Evolutionary conservation across 2,888 invertebrate genomes (phyloP).

Genomic region (Drosophila histrio): DNA sequence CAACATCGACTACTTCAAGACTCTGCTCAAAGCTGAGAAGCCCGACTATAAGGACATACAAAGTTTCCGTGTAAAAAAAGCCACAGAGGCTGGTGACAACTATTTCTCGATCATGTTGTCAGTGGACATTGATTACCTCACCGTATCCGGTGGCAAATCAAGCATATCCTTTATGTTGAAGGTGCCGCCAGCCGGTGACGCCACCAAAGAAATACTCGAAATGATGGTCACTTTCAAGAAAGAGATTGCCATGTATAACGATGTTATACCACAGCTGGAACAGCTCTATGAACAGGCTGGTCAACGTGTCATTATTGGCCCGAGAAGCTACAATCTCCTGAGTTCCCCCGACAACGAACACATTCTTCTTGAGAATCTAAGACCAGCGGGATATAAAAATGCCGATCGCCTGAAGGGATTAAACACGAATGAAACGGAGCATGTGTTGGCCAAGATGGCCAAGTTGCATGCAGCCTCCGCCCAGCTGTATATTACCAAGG

Average conservation of each 20-base stretch:
- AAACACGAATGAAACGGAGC: slow-evolving; percentile 66
- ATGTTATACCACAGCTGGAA: slow-evolving; percentile 58
- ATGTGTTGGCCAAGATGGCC: slow-evolving; percentile 74
- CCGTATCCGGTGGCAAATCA: slow-evolving; percentile 3
- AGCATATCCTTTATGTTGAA: slow-evolving; percentile 62
- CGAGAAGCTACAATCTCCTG: slow-evolving; percentile 48
- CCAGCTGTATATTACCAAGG: slow-evolving; percentile 57
- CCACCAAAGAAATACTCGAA: slow-evolving; percentile 15
- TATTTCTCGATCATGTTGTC: slow-evolving; percentile 67
- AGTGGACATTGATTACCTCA: slow-evolving; percentile 46
- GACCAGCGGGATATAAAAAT: slow-evolving; percentile 54
- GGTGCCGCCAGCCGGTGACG: slow-evolving; percentile 21
- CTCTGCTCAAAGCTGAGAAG: slow-evolving; percentile 47
- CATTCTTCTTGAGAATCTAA: slow-evolving; percentile 60
- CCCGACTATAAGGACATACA: slow-evolving; percentile 50
- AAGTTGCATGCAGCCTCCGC: slow-evolving; percentile 82
- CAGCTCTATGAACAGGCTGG: slow-evolving; percentile 58
- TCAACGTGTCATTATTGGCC: slow-evolving; percentile 50
- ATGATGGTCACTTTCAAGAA: slow-evolving; percentile 63
- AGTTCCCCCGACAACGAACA: slow-evolving; percentile 32
- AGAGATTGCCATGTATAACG: slow-evolving; percentile 60
- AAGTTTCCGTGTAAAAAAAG: slow-evolving; percentile 49
- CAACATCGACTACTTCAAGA: slow-evolving; percentile 48
- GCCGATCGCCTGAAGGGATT: slow-evolving; percentile 73
- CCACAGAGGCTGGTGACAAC: slow-evolving; percentile 68